Evolutionary conservation across 2,888 invertebrate species (phyloP).

Genomic region (Andrena trimmerana): DNA sequence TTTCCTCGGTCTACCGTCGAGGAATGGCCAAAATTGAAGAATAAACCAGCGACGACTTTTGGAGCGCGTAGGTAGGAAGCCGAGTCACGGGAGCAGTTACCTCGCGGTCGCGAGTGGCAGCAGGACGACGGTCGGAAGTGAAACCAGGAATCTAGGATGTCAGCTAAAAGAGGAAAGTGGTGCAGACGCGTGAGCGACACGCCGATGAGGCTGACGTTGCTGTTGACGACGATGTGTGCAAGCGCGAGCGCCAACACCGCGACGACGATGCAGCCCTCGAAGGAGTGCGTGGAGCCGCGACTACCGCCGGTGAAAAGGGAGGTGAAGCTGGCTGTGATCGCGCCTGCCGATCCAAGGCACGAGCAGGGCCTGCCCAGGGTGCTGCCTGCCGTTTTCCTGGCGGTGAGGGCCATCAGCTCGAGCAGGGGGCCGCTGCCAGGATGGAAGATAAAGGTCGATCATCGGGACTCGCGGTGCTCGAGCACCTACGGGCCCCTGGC

Average conservation of each 20-base stretch:
- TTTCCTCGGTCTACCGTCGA: neutral
- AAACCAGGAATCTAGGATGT: neutral
- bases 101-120: neutral
- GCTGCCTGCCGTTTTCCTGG: slow-evolving; percentile 90
- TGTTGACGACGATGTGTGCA: slow-evolving; percentile 51
- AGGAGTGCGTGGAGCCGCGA: slow-evolving; percentile 38
- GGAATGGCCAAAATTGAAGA: neutral
- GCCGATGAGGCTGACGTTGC: slow-evolving; percentile 42
- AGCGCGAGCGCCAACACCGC: slow-evolving; percentile 18
- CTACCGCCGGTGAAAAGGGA: slow-evolving; percentile 38
- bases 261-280: slow-evolving; percentile 1
- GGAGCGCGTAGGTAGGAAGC: neutral
- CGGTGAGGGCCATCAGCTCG: slow-evolving; percentile 88
- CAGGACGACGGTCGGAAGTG: neutral
- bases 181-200: slow-evolving; percentile 16
- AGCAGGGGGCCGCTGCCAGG: slow-evolving; percentile 88
- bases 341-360: slow-evolving; percentile 88
- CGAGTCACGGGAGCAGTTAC: neutral
- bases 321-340: slow-evolving; percentile 88
- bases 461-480: slow-evolving; percentile 91
- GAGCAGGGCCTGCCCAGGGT: slow-evolving; percentile 89
- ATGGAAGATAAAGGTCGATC: slow-evolving; percentile 90
- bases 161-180: slow-evolving; percentile 26
- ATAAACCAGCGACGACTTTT: neutral
- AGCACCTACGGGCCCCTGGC: slow-evolving; percentile 92